Evolutionary conservation across 2,113 vertebrate genomes (phyloP), one percentile per base, ranked within the genome.

Genomic region (Stegastes partitus): DNA sequence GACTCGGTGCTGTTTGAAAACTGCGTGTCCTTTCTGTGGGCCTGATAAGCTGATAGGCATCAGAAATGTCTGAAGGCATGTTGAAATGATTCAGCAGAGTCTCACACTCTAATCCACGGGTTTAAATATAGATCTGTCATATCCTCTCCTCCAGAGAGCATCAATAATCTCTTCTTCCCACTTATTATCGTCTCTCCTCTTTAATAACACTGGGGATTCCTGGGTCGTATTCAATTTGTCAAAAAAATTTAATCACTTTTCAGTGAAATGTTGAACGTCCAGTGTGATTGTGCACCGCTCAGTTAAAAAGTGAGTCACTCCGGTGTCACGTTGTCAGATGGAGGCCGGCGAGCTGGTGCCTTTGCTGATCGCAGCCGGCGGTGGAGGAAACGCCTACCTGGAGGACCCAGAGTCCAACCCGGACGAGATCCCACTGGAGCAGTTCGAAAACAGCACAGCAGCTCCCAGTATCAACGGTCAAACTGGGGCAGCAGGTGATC

Each of bases 361-460:
- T 42, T 92, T 96, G 92, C 92, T 96, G 91, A 95, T 97, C 68
- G 97, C 96, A 11, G 97, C 97, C 54, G 96, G 97, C 19, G 97
- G 96, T 59, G 97, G 97, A 87, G 97, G 97, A 51, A 97, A 96
- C 57, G 96, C 96, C 37, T 98, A 97, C 89, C 71, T 96, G 90
- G 96, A 96, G 84, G 90, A 95, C 79, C 94, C 87, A 5, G 94
- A 95, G 73, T 86, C 66, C 63, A 92, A 87, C 42, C 69, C 90
- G 84, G 95, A 95, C 21, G 88, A 91, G 0, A 59, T 78, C 11
- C 83, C 89, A 0, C 34, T 95, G 87, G 96, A 97, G 79, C 94
- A 96, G 80, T 97, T 95, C 80, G 95, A 97, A 87, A 97, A 96
- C 75, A 95, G 91, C 82, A 95, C 93, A 4, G 19, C 53, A 1